Base-by-base conservation (phyloP, 2,113 vertebrate genomes). In the Acanthisitta chloris region DNA sequence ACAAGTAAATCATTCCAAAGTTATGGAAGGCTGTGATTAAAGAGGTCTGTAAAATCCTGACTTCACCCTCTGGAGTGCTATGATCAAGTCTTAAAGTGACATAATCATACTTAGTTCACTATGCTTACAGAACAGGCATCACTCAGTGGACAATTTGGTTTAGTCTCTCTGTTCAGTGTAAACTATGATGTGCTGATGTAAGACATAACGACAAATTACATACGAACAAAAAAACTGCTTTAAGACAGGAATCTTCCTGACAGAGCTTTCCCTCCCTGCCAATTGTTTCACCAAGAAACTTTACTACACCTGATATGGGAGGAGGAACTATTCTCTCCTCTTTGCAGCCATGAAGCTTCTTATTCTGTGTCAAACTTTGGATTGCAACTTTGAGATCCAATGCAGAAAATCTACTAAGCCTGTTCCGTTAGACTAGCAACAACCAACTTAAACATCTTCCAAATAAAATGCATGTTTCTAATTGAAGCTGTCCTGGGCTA, bases 61-160 rank as follows among this genome's bases (percentile, higher is more conserved):
- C 38, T 86, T 71, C 24, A 21, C 7, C 5, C 13, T 77, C 45
- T 66, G 18, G 2, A 51, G 38, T 1, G 29, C 46, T 81, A 25
- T 0, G 2, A 49, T 43, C 16, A 55, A 69, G 21, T 15, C 46
- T 46, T n/a, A 20, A 46, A 70, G 24, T 66, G 38, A 21, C 14
- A 26, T 4, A 43, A 43, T 11, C 8, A 2, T 26, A 10, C 20
- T 15, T 6, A 16, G 25, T 42, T 51, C 5, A 0, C 40, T 54
- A 0, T 1, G 3, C 21, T 24, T 2, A 29, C 34, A 11, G 49
- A 69, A 14, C 4, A 24, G 17, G 42, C 46, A 36, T 25, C 0
- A 1, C 43, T 45, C 21, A 19, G 62, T 4, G 19, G 79, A 33
- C 43, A 33, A 16, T 21, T 40, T 3, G 24, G 20, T 66, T 84